Percentiles rank a stretch among this genome's conserved stretches.
These are phyloP conservation scores for Harpalus rufipes DNA, from an alignment of 2,888 invertebrate species.

Conservation along the genomic window DNA sequence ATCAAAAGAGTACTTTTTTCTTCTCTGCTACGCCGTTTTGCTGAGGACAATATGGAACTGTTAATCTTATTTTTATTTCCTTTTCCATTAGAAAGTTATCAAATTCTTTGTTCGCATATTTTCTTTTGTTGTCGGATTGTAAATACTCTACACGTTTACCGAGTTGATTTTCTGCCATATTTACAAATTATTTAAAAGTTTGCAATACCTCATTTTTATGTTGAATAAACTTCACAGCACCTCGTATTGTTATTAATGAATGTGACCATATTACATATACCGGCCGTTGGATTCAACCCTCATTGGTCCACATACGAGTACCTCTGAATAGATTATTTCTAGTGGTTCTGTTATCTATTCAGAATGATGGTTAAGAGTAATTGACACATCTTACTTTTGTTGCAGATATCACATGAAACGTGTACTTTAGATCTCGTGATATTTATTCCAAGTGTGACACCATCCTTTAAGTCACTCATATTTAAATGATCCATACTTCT, in stretches of 20 bases:
- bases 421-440: too few species aligned
- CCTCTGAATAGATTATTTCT: too few species aligned
- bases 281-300: slow-evolving; percentile 68
- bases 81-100: slow-evolving; percentile 68
- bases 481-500: too few species aligned
- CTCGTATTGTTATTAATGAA: slow-evolving; percentile 71
- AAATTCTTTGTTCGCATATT: slow-evolving; percentile 69
- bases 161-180: slow-evolving; percentile 50
- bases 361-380: too few species aligned
- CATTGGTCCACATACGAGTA: slow-evolving; percentile 70
- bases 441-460: too few species aligned
- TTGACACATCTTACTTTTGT: too few species aligned
- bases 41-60: slow-evolving; percentile 70
- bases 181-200: slow-evolving; percentile 55
- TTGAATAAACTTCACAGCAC: slow-evolving; percentile 69
- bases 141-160: slow-evolving; percentile 65
- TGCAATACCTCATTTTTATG: slow-evolving; percentile 62
- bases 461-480: too few species aligned
- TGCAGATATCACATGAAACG: too few species aligned
- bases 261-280: slow-evolving; percentile 69
- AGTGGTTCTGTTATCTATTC: too few species aligned
- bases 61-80: slow-evolving; percentile 68
- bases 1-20: slow-evolving; percentile 72
- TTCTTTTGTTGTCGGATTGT: slow-evolving; percentile 66
- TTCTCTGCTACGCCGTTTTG: slow-evolving; percentile 73